A percentile compares a stretch with the other conserved stretches of the same genome.
Conservation (phyloP, 30 jellyfish, hydroid and myxozoan species). For the Catostylus mosaicus region DNA sequence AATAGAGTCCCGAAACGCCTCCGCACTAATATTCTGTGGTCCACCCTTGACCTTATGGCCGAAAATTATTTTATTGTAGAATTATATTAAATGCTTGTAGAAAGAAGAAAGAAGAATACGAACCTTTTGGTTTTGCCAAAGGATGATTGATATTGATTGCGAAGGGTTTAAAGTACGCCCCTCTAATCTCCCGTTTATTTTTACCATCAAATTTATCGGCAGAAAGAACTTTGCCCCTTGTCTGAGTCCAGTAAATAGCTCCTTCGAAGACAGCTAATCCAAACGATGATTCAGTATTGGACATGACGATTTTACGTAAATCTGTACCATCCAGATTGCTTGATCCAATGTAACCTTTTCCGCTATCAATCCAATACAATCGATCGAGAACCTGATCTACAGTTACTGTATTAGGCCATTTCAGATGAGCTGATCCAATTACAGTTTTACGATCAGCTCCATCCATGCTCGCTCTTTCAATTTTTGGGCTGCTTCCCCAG, state of each 20-base stretch:
- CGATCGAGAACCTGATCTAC: conserved; percentile 76
- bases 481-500: conserved; percentile 78
- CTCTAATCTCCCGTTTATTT: conserved; percentile 52
- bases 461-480: conserved; percentile 93
- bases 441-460: conserved; percentile 75
- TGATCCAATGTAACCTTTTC: conserved; percentile 76
- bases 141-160: conserved; percentile 83
- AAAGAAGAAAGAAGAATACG: neutral
- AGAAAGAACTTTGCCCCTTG: conserved; percentile 57
- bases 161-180: conserved; percentile 78
- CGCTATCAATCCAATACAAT: conserved; percentile 86
- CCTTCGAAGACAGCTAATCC: conserved; percentile 95
- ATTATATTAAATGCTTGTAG: too few relatives aligned
- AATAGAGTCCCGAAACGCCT: too few relatives aligned
- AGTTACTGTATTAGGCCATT: conserved; percentile 82
- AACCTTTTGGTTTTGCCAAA: conserved; percentile 81
- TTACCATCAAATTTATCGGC: conserved; percentile 84
- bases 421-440: conserved; percentile 52
- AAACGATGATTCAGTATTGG: conserved; percentile 64
- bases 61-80: too few relatives aligned
- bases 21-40: too few relatives aligned
- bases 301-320: conserved; percentile 36
- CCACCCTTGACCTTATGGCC: too few relatives aligned
- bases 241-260: conserved; percentile 82
- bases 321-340: conserved; percentile 84